Conservation (phyloP, 2,113 vertebrate genomes). For the Nanorana parkeri region DNA sequence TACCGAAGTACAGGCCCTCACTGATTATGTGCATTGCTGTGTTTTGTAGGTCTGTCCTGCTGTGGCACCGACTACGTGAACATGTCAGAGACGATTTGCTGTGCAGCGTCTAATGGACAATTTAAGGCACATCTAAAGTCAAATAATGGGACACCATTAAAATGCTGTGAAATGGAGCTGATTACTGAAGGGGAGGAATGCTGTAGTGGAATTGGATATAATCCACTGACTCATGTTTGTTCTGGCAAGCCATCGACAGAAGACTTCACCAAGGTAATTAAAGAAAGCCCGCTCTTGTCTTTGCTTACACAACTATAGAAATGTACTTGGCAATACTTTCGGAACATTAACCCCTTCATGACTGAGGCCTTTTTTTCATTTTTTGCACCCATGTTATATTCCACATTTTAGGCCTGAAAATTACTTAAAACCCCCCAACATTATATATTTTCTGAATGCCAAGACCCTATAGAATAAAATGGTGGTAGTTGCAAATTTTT, state of each 20-base stretch:
- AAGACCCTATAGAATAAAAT: too few species aligned
- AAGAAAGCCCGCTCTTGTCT: neutral
- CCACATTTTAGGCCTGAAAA: too few species aligned
- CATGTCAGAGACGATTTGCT: slow-evolving; percentile 86
- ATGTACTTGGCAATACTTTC: too few species aligned
- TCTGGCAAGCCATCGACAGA: slow-evolving; percentile 84
- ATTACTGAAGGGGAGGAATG: slow-evolving; percentile 83
- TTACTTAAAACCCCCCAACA: too few species aligned
- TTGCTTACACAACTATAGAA: neutral
- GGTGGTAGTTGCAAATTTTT: too few species aligned
- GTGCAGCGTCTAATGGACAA: slow-evolving; percentile 77
- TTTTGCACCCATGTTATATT: too few species aligned
- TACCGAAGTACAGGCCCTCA: too few species aligned
- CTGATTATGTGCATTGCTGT: slow-evolving; percentile 46
- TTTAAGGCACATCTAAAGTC: slow-evolving; percentile 80
- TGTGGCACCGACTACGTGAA: slow-evolving; percentile 89
- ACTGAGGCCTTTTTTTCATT: too few species aligned
- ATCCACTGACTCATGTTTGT: slow-evolving; percentile 87
- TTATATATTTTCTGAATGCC: too few species aligned
- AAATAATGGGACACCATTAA: slow-evolving; percentile 78
- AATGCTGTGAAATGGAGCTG: slow-evolving; percentile 90
- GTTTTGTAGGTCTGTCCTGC: slow-evolving; percentile 81
- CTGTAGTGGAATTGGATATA: slow-evolving; percentile 88
- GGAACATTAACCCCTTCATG: too few species aligned
- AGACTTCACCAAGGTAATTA: slow-evolving; percentile 78